Evolutionary conservation across 2,888 invertebrate genomes (phyloP), one percentile per base, ranked within the genome.

Genomic region (Pammene aurita): DNA sequence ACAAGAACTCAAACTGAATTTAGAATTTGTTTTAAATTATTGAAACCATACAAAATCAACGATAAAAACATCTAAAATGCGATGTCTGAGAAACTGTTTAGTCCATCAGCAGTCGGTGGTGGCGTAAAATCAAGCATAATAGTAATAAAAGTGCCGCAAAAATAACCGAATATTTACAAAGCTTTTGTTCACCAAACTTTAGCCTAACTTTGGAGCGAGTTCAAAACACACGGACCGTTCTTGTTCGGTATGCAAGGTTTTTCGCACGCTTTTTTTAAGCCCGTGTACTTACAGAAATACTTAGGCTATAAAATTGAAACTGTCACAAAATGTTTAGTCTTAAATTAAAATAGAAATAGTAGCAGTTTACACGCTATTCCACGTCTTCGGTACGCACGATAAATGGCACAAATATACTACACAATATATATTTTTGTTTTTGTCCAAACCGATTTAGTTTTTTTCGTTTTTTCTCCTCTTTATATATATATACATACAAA

Each of bases 101-200:
- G n/a, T 42, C 10, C 5, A n/a, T 60, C 44, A 44, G 54, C 70
- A 50, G 48, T 60, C 69, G 67, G 68, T 73, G 75, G 79, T 78
- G 82, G 82, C 76, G 78, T 77, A 75, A 78, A 74, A 76, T 76
- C 73, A 85, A 87, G 84, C 84, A n/a, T n/a, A 82, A 75, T 77
- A 76, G 76, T 83, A 86, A 86, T 85, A 82, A 85, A 82, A 84
- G 86, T 86, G 88, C 88, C 85, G 86, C 82, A 84, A 84, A 82
- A 77, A 75, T 77, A 78, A 80, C 78, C 80, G 82, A 84, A 80
- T 86, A 88, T 87, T 81, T 87, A 90, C 88, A 90, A 84, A 87
- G 82, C 76, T 74, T 74, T 74, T 75, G 73, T 77, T 78, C 73
- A 72, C 80, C 78, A 78, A n/a, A 82, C 71, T 60, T 76, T 56